phyloP scores from a whole-genome alignment of 2,888 invertebrate species.

The Julus scanicus region DNA sequence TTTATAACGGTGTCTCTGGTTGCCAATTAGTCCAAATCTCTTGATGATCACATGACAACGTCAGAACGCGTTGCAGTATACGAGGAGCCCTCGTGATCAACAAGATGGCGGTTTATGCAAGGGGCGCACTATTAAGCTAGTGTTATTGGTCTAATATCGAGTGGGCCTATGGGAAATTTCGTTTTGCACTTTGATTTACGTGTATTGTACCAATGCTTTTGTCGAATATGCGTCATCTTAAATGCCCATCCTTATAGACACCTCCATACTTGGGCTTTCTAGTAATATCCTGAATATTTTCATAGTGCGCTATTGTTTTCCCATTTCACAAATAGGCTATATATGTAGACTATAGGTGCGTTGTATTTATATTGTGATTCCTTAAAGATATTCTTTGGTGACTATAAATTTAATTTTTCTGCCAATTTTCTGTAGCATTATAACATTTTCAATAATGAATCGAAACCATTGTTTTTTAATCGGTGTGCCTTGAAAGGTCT shows the following conservation, averaged over 20 bases:
- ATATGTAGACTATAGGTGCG: too few relatives aligned
- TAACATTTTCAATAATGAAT: too few relatives aligned
- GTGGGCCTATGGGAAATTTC: conserved; percentile 39
- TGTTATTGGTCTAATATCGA: conserved; percentile 42
- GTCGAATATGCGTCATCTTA: conserved; percentile 30
- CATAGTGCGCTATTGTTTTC: neutral
- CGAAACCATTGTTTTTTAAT: too few relatives aligned
- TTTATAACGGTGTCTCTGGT: neutral
- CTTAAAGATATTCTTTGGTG: too few relatives aligned
- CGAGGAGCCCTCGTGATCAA: neutral
- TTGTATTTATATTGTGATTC: too few relatives aligned
- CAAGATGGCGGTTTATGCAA: neutral
- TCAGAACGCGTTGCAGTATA: neutral
- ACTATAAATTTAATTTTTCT: too few relatives aligned
- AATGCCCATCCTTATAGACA: neutral
- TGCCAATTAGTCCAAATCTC: conserved; percentile 34
- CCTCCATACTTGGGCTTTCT: neutral
- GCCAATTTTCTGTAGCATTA: too few relatives aligned
- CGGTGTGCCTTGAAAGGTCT: too few relatives aligned
- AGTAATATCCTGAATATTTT: neutral
- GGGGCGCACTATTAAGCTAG: neutral
- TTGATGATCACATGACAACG: conserved; percentile 12
- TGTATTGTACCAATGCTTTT: neutral
- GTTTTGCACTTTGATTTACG: conserved; percentile 23
- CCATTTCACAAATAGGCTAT: too few relatives aligned